Evolutionary conservation across 2,113 vertebrate species (phyloP), one percentile per base, ranked within the genome.

Genomic region (Morone chrysops): DNA sequence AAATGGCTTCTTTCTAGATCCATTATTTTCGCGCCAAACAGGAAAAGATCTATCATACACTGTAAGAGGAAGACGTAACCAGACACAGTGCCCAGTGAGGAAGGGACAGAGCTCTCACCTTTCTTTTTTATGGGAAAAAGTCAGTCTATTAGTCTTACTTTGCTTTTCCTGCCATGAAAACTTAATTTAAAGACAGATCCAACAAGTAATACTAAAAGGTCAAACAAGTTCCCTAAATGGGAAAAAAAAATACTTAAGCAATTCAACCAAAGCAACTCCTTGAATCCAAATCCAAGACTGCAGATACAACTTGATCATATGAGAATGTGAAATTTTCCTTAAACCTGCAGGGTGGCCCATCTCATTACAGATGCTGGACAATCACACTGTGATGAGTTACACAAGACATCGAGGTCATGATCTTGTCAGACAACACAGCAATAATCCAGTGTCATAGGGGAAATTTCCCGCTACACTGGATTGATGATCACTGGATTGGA

Each of bases 371-470:
- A 8, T 5, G 16, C 11, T 5, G 0, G 1, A 38, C 20, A 47
- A 75, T 48, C 20, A 51, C 14, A 10, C n/a, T 18, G 12, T 16
- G 57, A 18, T n/a, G 45, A 48, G 41, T 54, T 17, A 6, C 20
- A 63, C 51, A 4, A 25, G 48, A 84, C 60, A 12, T 59, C 13
- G 1, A 43, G 43, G 38, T 66, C 65, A 16, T 1, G 79, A 69
- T 59, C 81, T 25, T 45, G 81, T 63, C 70, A 65, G 38, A 47
- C 50, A 25, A 41, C 71, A 10, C 47, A 22, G 56, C 70, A 4
- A 38, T 85, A 85, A 84, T 85, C 80, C 66, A 6, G 38, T 18
- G 66, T 68, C 66, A 78, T 63, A 59, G 36, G 51, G 70, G 67
- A 82, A 62, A 63, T 61, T 5, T 80, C 71, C 43, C 6, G 1